phyloP scores from a whole-genome alignment of 2,888 invertebrate genomes.

The Crocallis elinguaria region DNA sequence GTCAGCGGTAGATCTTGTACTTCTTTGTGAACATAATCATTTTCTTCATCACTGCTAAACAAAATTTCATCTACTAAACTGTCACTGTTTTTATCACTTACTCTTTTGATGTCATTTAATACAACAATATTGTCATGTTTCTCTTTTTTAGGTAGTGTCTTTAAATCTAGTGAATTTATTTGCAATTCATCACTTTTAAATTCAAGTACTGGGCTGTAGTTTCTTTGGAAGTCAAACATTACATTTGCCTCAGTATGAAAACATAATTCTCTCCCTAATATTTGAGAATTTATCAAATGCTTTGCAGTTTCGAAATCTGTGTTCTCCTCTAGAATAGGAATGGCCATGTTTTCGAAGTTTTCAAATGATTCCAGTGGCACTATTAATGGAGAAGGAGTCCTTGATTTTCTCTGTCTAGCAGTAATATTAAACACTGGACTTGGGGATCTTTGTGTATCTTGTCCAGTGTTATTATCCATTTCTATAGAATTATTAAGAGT shows the following conservation, averaged over 20 bases:
- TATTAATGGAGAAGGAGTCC: constrained; percentile 49
- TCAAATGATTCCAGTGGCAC: constrained; percentile 66
- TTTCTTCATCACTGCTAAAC: constrained; percentile 77
- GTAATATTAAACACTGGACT: constrained; percentile 60
- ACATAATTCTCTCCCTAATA: constrained; percentile 55
- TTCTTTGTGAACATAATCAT: constrained; percentile 47
- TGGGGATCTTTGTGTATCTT: constrained; percentile 32
- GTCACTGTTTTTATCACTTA: constrained; percentile 27
- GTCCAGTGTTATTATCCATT: constrained; percentile 28
- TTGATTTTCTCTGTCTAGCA: constrained; percentile 37
- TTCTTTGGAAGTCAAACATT: constrained; percentile 27
- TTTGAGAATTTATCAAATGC: constrained; percentile 65
- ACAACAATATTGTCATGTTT: constrained; percentile 1
- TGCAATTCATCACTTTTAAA: constrained; percentile 29
- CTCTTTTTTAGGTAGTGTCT: constrained; percentile 5
- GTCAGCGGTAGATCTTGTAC: constrained; percentile 64
- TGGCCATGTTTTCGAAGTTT: constrained; percentile 63
- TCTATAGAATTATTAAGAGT: neutral
- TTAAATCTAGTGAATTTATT: constrained; percentile 27
- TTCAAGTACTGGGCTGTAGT: constrained; percentile 42
- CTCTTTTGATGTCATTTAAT: constrained; percentile 3
- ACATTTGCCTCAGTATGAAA: constrained; percentile 44
- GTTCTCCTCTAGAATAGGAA: constrained; percentile 54
- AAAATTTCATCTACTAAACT: constrained; percentile 64
- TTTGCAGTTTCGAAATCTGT: constrained; percentile 52